Conservation (phyloP, 2,797 vertebrate genomes). For the Toxotes lorentzi region DNA sequence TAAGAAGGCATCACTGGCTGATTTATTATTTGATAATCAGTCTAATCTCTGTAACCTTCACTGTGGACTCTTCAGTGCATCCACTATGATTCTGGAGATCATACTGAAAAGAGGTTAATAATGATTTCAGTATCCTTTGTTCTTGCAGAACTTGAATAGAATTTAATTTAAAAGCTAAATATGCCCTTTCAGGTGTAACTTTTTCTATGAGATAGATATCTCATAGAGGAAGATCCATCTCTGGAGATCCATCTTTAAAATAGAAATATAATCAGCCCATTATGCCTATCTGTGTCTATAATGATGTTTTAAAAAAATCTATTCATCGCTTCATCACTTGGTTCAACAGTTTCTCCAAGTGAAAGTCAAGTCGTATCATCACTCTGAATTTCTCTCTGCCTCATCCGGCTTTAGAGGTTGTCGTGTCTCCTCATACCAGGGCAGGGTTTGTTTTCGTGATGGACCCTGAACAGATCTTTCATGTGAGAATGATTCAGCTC, state of each 20-base stretch:
- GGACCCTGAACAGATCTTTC: conserved; percentile 36
- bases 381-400: conserved; percentile 63
- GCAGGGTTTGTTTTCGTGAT: conserved; percentile 43
- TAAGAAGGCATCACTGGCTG: conserved; percentile 63
- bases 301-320: conserved; percentile 70
- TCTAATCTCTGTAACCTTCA: conserved; percentile 78
- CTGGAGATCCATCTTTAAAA: conserved; percentile 65
- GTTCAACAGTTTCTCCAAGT: conserved; percentile 71
- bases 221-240: too few relatives aligned
- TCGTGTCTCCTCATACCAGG: conserved; percentile 19
- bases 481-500: conserved; percentile 49
- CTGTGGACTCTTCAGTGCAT: conserved; percentile 61
- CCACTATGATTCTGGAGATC: conserved; percentile 69
- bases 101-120: conserved; percentile 60
- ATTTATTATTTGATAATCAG: conserved; percentile 81
- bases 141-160: conserved; percentile 63
- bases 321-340: conserved; percentile 62
- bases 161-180: conserved; percentile 68
- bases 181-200: conserved; percentile 73
- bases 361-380: conserved; percentile 65
- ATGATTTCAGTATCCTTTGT: conserved; percentile 66
- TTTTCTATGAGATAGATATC: conserved; percentile 50
- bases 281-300: conserved; percentile 70
- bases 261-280: conserved; percentile 68
- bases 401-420: conserved; percentile 40